Base-by-base conservation (phyloP, 2,888 invertebrate genomes). In the Apotomis capreana region DNA sequence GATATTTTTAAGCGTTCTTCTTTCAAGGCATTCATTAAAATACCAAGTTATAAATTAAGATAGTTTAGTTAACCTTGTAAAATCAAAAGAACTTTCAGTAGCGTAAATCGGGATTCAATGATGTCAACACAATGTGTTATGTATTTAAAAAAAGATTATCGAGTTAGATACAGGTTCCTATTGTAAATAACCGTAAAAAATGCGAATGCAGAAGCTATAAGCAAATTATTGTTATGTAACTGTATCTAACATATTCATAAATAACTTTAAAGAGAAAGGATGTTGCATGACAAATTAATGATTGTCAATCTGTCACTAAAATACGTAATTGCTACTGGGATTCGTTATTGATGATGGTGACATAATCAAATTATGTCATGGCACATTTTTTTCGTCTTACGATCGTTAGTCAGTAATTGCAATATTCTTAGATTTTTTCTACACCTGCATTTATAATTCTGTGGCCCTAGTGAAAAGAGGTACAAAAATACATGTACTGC, bases 181-280 rank as follows among this genome's bases (percentile, higher is more conserved):
- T 49, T 4, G 6, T 40, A 40, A 6, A 6, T 40, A 40, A 40
- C 40, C 40, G 40, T 40, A 40, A 40, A 51, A 58, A 46, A 67
- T 60, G 15, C 46, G 44, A 60, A 60, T 40, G 55, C 13, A 54
- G 13, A 13, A 55, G 15, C 26, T 26, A 15, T 12, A 60, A 26
- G 26, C 26, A 26, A 12, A 37, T 46, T 59, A 49, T 13, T 5
- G 49, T 69, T 62, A 49, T 40, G 57, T 15, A 69, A 69, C n/a
- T 62, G 26, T 51, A 57, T 57, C 62, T 62, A 51, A 64, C 52
- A 57, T 13, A 36, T 10, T 46, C 12, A 1, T 36, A 60, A 54
- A 36, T 13, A 57, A 65, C 55, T 64, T 40, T 64, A n/a, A 15
- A 65, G 60, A 65, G 70, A 65, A 70, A 65, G 60, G 44, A 51